phyloP scores from a whole-genome alignment of 2,797 vertebrate genomes.

The Acanthurus lineatus region DNA sequence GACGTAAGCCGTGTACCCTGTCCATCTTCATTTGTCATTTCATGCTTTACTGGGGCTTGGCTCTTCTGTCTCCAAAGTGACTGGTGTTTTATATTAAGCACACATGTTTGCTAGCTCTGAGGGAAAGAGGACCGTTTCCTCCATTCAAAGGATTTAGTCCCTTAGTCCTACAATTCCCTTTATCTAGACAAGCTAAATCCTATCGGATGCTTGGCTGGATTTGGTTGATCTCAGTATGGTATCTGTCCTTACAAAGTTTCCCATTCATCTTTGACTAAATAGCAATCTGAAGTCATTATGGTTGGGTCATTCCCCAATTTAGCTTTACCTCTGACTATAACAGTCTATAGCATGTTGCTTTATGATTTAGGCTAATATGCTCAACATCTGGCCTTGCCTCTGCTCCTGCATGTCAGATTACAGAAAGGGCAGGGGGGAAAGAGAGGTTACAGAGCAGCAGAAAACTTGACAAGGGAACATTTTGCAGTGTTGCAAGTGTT shows the following conservation, averaged over 20 bases:
- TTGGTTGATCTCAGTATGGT: constrained; percentile 32
- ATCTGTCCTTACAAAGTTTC: constrained; percentile 52
- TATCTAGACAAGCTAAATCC: constrained; percentile 46
- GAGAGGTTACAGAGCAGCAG: constrained; percentile 69
- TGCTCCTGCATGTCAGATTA: constrained; percentile 68
- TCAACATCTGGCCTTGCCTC: constrained; percentile 84
- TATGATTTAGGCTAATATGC: constrained; percentile 75
- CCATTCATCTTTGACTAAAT: constrained; percentile 30
- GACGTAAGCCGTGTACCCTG: constrained; percentile 68
- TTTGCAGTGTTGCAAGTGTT: constrained; percentile 61
- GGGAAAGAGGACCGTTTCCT: constrained; percentile 54
- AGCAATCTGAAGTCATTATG: constrained; percentile 62
- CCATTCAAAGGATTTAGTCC: constrained; percentile 60
- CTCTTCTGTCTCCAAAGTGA: constrained; percentile 54
- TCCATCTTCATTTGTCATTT: constrained; percentile 75
- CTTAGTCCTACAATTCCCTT: constrained; percentile 39
- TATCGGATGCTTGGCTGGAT: constrained; percentile 40
- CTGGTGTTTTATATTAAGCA: constrained; percentile 69
- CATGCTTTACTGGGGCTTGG: constrained; percentile 61
- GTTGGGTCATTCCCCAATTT: constrained; percentile 35
- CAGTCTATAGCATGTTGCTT: constrained; percentile 71
- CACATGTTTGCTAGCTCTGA: constrained; percentile 52
- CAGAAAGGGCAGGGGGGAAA: constrained; percentile 50
- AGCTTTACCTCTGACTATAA: constrained; percentile 47
- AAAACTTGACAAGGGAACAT: constrained; percentile 72